Evolutionary conservation across 2,113 vertebrate genomes (phyloP).

Genomic region (Microtus ochrogaster): DNA sequence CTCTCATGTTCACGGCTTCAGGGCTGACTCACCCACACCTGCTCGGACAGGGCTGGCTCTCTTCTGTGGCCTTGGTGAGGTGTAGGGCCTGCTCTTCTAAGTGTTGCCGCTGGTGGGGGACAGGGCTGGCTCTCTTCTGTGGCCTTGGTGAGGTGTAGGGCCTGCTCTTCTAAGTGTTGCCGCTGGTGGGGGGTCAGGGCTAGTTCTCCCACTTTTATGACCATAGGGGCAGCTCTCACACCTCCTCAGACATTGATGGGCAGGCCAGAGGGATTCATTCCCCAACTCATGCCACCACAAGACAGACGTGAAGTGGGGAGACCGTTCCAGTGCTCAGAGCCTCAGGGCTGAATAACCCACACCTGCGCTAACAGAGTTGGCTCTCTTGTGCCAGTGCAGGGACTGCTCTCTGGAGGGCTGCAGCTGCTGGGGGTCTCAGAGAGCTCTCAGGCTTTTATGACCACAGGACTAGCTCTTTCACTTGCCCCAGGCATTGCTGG

Average conservation of each 20-base stretch:
- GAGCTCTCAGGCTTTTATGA: neutral
- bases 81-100: too few relatives aligned
- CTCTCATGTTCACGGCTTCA: rapidly evolving
- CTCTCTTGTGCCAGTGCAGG: neutral
- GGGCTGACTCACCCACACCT: neutral
- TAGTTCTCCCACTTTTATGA: neutral
- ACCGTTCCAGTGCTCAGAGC: neutral
- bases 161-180: too few relatives aligned
- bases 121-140: neutral
- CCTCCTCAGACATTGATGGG: too few relatives aligned
- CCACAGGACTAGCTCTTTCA: neutral
- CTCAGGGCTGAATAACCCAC: too few relatives aligned
- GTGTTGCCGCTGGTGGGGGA: too few relatives aligned
- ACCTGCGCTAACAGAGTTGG: neutral
- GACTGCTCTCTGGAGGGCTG: neutral
- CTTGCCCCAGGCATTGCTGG: neutral
- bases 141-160: too few relatives aligned
- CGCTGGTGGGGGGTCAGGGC: too few relatives aligned
- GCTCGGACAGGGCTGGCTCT: neutral
- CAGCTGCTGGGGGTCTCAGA: neutral
- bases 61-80: too few relatives aligned
- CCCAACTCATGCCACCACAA: too few relatives aligned
- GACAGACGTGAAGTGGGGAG: neutral
- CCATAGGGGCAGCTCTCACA: too few relatives aligned
- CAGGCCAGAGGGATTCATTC: too few relatives aligned